Evolutionary conservation across 2,888 invertebrate species (phyloP).

Genomic region (Aplocera efformata): DNA sequence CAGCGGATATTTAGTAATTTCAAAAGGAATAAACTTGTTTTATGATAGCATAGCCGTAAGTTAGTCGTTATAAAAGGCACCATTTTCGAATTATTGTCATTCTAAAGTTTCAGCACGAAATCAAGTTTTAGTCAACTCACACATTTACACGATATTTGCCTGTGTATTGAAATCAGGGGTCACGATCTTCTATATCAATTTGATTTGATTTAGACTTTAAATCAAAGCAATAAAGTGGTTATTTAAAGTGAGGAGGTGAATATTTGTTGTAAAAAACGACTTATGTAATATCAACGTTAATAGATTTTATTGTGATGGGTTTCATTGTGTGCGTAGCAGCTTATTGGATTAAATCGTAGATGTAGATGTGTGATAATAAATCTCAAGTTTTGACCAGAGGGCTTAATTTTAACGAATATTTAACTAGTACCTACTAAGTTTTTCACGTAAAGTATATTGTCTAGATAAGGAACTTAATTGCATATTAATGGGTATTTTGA

Average conservation of each 20-base stretch:
- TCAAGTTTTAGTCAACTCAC: slow-evolving; percentile 37
- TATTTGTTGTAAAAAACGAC: slow-evolving; percentile 27
- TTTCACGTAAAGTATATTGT: too few species aligned
- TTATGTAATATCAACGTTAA: slow-evolving; percentile 42
- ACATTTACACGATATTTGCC: slow-evolving; percentile 42
- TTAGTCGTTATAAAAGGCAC: slow-evolving; percentile 23
- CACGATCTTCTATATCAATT: slow-evolving; percentile 29
- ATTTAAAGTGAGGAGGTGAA: slow-evolving; percentile 11
- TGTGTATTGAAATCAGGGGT: slow-evolving; percentile 50
- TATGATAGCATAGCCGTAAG: slow-evolving; percentile 11
- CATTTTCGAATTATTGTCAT: slow-evolving; percentile 22
- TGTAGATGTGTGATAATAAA: slow-evolving; percentile 2
- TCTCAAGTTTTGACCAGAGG: not conserved
- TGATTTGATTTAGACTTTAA: slow-evolving; percentile 24
- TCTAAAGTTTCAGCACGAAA: slow-evolving; percentile 26
- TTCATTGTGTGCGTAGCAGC: slow-evolving; percentile 31
- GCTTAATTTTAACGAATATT: too few species aligned
- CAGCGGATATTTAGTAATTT: too few species aligned
- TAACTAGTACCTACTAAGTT: too few species aligned
- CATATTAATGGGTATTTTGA: too few species aligned
- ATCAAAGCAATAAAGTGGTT: slow-evolving; percentile 16
- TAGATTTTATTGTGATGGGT: slow-evolving; percentile 37
- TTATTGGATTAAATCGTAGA: slow-evolving; percentile 24
- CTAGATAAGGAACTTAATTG: too few species aligned
- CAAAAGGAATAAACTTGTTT: slow-evolving; percentile 1